These are phyloP conservation scores for Trachythela sp. DNA, from an alignment of 64 coral and sea anemone genomes.

Conservation along the genomic window DNA sequence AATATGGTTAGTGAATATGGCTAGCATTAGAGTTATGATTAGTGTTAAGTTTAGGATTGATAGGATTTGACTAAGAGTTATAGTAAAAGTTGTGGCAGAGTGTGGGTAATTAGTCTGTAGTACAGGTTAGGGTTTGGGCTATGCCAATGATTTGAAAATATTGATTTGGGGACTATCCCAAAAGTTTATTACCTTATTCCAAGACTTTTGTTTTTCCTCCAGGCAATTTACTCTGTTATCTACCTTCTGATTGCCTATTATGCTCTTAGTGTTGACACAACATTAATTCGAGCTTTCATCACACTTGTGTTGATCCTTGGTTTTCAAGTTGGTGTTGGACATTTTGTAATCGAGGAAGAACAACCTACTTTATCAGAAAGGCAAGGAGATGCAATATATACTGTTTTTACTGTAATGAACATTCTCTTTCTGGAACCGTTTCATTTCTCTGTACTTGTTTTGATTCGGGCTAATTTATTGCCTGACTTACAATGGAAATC, in stretches of 20 bases:
- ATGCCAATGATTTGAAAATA: too few species aligned
- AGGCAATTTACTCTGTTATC: background rate
- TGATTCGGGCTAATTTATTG: background rate
- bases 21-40: too few species aligned
- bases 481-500: slow-evolving; percentile 11
- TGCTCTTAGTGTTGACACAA: background rate
- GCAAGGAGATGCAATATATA: background rate
- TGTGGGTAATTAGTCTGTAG: too few species aligned
- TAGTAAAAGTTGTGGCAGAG: too few species aligned
- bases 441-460: background rate
- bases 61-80: too few species aligned
- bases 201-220: background rate
- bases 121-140: too few species aligned
- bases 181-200: too few species aligned
- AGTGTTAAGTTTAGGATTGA: too few species aligned
- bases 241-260: background rate
- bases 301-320: background rate
- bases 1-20: too few species aligned
- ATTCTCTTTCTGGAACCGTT: background rate
- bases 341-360: background rate
- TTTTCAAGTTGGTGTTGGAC: background rate
- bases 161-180: too few species aligned
- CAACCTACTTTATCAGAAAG: background rate
- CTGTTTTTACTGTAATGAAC: background rate
- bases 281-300: background rate